Evolutionary conservation across 2,888 invertebrate genomes (phyloP).

Genomic region (Timandra comae): DNA sequence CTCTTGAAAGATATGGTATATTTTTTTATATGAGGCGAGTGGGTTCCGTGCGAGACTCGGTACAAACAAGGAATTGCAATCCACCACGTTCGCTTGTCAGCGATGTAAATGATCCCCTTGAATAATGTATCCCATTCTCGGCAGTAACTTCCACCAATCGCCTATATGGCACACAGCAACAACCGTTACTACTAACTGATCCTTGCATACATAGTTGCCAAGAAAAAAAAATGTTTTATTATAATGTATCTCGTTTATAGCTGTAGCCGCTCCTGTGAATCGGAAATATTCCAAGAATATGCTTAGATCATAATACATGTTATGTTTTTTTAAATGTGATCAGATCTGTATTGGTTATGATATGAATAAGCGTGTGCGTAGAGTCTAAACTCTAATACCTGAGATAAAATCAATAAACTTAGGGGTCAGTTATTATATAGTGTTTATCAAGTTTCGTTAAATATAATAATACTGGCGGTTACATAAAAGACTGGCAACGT

Average conservation of each 20-base stretch:
- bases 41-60: slow-evolving; percentile 54
- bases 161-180: slow-evolving; percentile 64
- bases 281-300: neutral
- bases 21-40: slow-evolving; percentile 54
- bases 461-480: no score
- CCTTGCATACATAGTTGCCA: slow-evolving; percentile 40
- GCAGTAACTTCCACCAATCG: slow-evolving; percentile 51
- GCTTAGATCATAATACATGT: slow-evolving; percentile 9
- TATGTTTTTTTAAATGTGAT: no score
- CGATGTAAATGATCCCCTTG: slow-evolving; percentile 75
- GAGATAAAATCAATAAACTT: no score
- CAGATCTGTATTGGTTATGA: no score
- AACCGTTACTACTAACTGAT: slow-evolving; percentile 66
- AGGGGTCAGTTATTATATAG: no score
- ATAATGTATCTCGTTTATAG: no score
- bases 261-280: slow-evolving; percentile 20
- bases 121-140: slow-evolving; percentile 72
- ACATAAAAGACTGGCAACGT: no score
- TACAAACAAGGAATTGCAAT: slow-evolving; percentile 63
- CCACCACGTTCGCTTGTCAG: slow-evolving; percentile 56
- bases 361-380: no score
- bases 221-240: slow-evolving; percentile 21
- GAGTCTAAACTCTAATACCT: no score
- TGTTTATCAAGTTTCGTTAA: no score
- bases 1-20: slow-evolving; percentile 57